phyloP scores from a whole-genome alignment of 2,888 invertebrate species.

The Andrena haemorrhoa region DNA sequence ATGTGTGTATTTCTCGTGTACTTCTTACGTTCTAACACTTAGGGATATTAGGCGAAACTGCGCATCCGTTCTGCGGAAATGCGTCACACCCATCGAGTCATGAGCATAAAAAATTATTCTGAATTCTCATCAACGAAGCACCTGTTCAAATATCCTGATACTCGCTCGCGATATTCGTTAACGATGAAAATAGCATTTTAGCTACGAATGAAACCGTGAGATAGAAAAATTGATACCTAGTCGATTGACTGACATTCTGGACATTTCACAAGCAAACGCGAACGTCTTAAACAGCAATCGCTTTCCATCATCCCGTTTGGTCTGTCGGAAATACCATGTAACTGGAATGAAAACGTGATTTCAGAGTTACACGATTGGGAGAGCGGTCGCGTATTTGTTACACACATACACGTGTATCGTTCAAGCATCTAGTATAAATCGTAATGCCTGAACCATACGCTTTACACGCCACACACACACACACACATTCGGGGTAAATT shows the following conservation, averaged over 20 bases:
- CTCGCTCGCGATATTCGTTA: background rate
- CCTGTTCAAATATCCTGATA: background rate
- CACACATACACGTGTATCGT: background rate
- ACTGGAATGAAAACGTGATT: background rate
- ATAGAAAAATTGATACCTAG: no score
- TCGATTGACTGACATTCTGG: background rate
- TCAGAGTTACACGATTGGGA: background rate
- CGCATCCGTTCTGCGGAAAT: slow-evolving; percentile 9
- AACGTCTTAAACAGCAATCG: background rate
- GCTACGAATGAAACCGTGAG: background rate
- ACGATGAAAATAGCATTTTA: background rate
- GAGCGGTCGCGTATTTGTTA: background rate
- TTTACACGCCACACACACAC: slow-evolving; percentile 6
- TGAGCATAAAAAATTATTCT: slow-evolving; percentile 30
- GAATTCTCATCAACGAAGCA: background rate
- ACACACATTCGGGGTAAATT: slow-evolving; percentile 27
- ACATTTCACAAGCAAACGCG: background rate
- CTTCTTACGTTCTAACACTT: slow-evolving; percentile 52
- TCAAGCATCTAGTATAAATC: background rate
- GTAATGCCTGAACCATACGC: background rate
- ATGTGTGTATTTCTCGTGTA: slow-evolving; percentile 50
- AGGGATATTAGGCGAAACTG: slow-evolving; percentile 36
- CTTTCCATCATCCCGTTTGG: background rate
- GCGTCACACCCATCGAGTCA: background rate
- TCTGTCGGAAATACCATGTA: background rate